Evolutionary conservation across 2,113 vertebrate species (phyloP), one percentile per base, ranked within the genome.

Genomic region (Phyllostomus hastatus): DNA sequence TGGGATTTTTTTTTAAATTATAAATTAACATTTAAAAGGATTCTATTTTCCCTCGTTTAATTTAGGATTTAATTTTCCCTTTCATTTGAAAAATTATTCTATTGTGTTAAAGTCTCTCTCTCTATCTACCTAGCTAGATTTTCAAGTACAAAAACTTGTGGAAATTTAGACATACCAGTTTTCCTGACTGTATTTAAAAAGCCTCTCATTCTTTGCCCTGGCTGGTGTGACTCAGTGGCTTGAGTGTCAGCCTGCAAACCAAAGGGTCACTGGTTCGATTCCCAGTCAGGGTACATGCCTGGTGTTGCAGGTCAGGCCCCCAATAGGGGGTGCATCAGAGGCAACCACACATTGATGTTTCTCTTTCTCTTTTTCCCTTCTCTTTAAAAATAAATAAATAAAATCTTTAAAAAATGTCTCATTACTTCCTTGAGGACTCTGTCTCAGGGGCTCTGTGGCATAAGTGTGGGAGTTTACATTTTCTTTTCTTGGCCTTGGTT

Each of bases 1-100:
- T 97, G 80, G 70, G 72, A 79, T 43, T 88, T 96, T 97, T 97
- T 43, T 95, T 91, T 95, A 35, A 93, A 61, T 16, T 88, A n/a
- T 80, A 17, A 89, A 69, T 95, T 48, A 84, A 50, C 14, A 91
- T 96, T 93, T 91, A 59, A 97, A 96, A 50, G 33, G 88, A 95
- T 90, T 92, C 15, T 61, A 50, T 84, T 85, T 89, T 19, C 66
- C 16, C 67, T 84, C 28, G 12, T 94, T 69, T 54, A 91, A 85
- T 86, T 89, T 93, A 80, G 54, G 48, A 52, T 54, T 89, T 35
- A 94, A 66, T 83, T 85, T 75, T 83, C 9, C 16, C 50, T 84
- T 90, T 81, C 41, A 82, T 38, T 76, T 95, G 69, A 91, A 97
- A 94, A 94, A 88, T 52, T 66, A 59, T 57, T 24, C 43, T 22